Base-by-base conservation (phyloP, 2,797 vertebrate genomes). In the Cheirogaleus major region DNA sequence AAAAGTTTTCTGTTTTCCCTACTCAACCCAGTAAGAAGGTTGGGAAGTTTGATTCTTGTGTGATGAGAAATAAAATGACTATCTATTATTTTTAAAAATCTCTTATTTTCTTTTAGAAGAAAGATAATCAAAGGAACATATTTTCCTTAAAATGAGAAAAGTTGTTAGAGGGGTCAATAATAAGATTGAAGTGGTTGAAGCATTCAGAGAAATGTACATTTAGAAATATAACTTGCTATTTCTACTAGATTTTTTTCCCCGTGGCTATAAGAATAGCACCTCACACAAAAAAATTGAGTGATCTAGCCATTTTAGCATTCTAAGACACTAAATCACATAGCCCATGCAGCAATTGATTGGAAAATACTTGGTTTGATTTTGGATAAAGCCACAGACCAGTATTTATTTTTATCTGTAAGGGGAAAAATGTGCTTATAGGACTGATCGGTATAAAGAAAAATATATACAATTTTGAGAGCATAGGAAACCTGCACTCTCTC, bases 121-220 rank as follows among this genome's bases (percentile, higher is more conserved):
- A 69, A 93, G 48, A 52, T 65, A 57, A 70, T 85, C 27, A 82
- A 94, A 92, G 7, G 27, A 52, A 43, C 30, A 50, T 80, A 38
- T 93, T 82, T 92, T 85, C 85, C 72, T 95, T 89, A 65, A 89
- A 81, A 81, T 45, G 32, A 81, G 57, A 83, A 83, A 80, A 89
- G 7, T 67, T 84, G n/a, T 67, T 72, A 63, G 41, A 92, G 30
- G 55, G 32, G 43, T 88, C 22, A 79, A 17, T 23, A 50, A 27
- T 90, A 50, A 92, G 32, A 67, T 13, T 12, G 22, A 96, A 88
- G 57, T 90, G 48, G 4, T 73, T 78, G 75, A 27, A 65, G 22
- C 7, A 10, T 90, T 89, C n/a, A 38, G 81, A 78, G 84, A 89
- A 86, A 87, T 35, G 14, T n/a, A 61, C 45, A 23, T 82, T 82